A percentile compares a stretch with the other conserved stretches of the same genome.
These are phyloP conservation scores for Trichogramma evanescens DNA, from an alignment of 2,888 invertebrate species.

Conservation along the genomic window DNA sequence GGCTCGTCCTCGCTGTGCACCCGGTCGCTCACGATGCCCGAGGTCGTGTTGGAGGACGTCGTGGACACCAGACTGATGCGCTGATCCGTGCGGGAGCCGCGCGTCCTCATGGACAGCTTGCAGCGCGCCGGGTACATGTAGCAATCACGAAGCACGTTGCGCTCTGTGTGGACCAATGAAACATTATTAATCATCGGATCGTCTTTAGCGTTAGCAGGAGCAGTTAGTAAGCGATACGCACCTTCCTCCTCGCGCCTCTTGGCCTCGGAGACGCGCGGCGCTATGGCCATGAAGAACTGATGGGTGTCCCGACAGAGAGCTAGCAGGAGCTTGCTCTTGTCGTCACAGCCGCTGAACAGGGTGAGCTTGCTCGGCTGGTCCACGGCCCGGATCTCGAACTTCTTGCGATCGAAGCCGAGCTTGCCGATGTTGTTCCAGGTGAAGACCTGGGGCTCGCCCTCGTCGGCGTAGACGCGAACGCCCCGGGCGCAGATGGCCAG, in stretches of 20 bases:
- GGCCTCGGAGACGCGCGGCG: slow-evolving; percentile 76
- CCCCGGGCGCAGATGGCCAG: slow-evolving; percentile 89
- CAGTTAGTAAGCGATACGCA: slow-evolving; percentile 23
- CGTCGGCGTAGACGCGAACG: slow-evolving; percentile 76
- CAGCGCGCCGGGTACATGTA: slow-evolving; percentile 64
- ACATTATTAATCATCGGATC: neutral
- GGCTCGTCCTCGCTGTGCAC: slow-evolving; percentile 92
- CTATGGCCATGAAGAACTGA: slow-evolving; percentile 90
- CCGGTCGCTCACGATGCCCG: slow-evolving; percentile 91
- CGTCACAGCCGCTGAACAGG: slow-evolving; percentile 85
- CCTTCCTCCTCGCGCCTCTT: slow-evolving; percentile 77
- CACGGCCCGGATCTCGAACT: slow-evolving; percentile 90
- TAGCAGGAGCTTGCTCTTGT: slow-evolving; percentile 85
- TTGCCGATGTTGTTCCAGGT: slow-evolving; percentile 95
- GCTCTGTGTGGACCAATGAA: slow-evolving; percentile 47
- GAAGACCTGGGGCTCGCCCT: slow-evolving; percentile 57
- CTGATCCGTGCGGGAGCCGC: slow-evolving; percentile 67
- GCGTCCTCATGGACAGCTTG: slow-evolving; percentile 54
- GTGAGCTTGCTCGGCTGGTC: slow-evolving; percentile 74
- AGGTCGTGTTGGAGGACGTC: slow-evolving; percentile 94
- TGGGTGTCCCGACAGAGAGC: slow-evolving; percentile 87
- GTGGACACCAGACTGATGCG: slow-evolving; percentile 85
- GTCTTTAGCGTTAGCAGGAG: neutral
- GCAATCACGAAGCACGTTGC: slow-evolving; percentile 60
- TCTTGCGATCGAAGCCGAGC: slow-evolving; percentile 91